phyloP scores from a whole-genome alignment of 1,140 invertebrate species.

The Bombus impatiens region DNA sequence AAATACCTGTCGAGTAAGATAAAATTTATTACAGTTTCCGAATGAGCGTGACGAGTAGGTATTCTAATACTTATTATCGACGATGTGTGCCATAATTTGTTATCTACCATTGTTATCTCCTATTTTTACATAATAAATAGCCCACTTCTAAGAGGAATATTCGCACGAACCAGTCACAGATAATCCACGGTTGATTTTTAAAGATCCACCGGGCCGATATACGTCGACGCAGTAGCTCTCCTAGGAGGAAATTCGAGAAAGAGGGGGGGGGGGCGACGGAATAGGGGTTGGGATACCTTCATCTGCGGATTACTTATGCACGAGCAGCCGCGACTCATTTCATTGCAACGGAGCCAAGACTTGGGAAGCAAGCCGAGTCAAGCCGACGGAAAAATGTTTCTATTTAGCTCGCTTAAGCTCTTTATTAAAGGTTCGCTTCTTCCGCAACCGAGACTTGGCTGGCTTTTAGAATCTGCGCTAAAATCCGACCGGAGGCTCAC shows the following conservation, averaged over 20 bases:
- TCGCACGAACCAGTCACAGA: background rate
- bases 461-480: constrained; percentile 60
- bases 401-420: constrained; percentile 80
- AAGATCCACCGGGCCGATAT: constrained; percentile 54
- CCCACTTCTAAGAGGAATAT: background rate
- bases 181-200: constrained; percentile 49
- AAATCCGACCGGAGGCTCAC: constrained; percentile 19
- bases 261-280: constrained; percentile 33
- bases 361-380: constrained; percentile 63
- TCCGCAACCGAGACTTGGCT: constrained; percentile 51
- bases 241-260: constrained; percentile 28
- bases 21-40: no score
- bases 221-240: constrained; percentile 56
- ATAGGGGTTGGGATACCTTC: constrained; percentile 62
- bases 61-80: no score
- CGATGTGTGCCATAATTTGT: no score
- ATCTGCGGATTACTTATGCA: constrained; percentile 78
- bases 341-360: constrained; percentile 72
- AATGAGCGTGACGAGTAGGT: no score
- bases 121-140: background rate
- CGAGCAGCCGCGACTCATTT: constrained; percentile 76
- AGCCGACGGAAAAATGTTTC: constrained; percentile 79
- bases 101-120: background rate
- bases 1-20: no score
- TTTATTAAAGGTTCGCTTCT: constrained; percentile 77